Conservation (phyloP, 2,888 invertebrate species). For the Aricia artaxerxes region DNA sequence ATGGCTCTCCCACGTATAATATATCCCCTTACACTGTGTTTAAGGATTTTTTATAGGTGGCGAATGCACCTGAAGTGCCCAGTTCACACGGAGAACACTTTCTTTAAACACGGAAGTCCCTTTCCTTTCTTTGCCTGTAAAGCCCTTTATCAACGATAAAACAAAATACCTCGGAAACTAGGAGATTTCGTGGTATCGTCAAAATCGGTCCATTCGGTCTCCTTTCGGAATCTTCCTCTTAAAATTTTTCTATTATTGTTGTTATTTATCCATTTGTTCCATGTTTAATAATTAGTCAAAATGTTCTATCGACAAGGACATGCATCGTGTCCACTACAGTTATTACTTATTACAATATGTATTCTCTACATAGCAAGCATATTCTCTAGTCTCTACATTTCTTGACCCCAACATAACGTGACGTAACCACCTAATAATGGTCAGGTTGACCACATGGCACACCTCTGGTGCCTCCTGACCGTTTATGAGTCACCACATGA, state of each 20-base stretch:
- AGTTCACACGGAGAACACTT: slow-evolving; percentile 9
- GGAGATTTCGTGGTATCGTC: too few relatives aligned
- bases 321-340: too few relatives aligned
- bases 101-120: not conserved
- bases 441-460: not conserved
- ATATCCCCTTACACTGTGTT: not conserved
- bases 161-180: too few relatives aligned
- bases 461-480: slow-evolving; percentile 16
- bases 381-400: too few relatives aligned
- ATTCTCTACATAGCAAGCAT: too few relatives aligned
- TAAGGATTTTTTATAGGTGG: not conserved
- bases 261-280: too few relatives aligned
- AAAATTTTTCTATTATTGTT: too few relatives aligned
- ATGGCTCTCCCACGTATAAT: too few relatives aligned
- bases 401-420: not conserved
- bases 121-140: not conserved
- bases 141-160: not conserved
- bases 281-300: too few relatives aligned
- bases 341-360: too few relatives aligned
- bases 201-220: not conserved
- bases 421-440: not conserved
- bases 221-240: too few relatives aligned
- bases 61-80: not conserved
- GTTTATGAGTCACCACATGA: slow-evolving; percentile 26
- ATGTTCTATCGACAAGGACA: too few relatives aligned